Base-by-base conservation (phyloP, 2,888 invertebrate species). In the Melipona bicolor region DNA sequence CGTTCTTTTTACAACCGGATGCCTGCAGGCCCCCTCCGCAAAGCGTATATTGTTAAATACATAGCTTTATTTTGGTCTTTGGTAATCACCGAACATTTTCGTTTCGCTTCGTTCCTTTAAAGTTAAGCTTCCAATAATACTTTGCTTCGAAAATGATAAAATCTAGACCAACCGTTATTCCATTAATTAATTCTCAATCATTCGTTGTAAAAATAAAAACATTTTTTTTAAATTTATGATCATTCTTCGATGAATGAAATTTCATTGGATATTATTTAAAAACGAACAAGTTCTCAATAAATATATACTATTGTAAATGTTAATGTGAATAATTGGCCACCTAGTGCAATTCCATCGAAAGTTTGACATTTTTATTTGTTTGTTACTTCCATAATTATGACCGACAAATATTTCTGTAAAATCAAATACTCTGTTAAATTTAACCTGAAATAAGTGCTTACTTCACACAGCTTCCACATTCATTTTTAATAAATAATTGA, bases 1-100 rank as follows among this genome's bases (percentile, higher is more conserved):
- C 50, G n/a, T 67, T 4, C 15, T 72, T 78, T 78, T 67, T 61
- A 36, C n/a, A 56, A 6, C 50, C 17, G 32, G 32, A 70, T 21
- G 49, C 17, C 65, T 13, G n/a, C 56, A 36, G 49, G 50, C 67
- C 21, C 61, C 2, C 50, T 19, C 32, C 59, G 36, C 13, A 50
- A 67, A 72, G 50, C 36, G 24, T 11, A 11, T 65, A 50, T n/a
- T 50, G 13, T 72, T 61, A 27, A 67, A 52, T 36, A 43, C 43
- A n/a, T 21, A 59, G 77, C 50, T 67, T 50, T 36, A 32, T 72
- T 68, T 78, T 21, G 27, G 3, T 72, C 13, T 24, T 21, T 36
- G 17, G 59, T 21, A 67, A 78, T 67, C n/a, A 50, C 2, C 27
- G 19, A 27, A 65, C 9, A 9, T 71, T 27, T 43, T 67, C 54